A percentile compares a stretch with the other conserved stretches of the same genome.
Evolutionary conservation across 2,113 vertebrate species (phyloP).

Genomic region (Microtus oregoni): DNA sequence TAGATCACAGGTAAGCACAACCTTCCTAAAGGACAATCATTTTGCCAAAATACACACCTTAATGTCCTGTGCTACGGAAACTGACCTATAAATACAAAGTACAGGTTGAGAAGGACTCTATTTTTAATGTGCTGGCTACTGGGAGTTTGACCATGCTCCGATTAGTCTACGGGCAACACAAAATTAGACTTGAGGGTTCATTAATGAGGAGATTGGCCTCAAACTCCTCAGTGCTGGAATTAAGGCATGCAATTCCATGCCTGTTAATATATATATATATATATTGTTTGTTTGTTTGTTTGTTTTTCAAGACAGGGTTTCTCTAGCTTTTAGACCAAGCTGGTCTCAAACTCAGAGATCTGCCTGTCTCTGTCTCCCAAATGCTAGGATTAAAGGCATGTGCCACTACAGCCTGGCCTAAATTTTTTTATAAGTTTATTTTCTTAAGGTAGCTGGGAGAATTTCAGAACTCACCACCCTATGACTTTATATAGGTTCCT

Average conservation of each 20-base stretch:
- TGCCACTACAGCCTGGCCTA: background rate
- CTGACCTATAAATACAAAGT: background rate
- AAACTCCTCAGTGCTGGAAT: background rate
- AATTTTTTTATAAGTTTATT: background rate
- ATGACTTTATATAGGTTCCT: background rate
- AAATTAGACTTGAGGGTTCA: background rate
- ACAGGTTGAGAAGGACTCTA: background rate
- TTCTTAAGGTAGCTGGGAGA: background rate
- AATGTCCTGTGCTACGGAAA: background rate
- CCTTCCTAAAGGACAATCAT: background rate
- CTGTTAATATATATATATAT: too few species aligned
- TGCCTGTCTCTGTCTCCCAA: too few species aligned
- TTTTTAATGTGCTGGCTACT: background rate
- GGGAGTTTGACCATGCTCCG: background rate
- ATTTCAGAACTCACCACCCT: background rate
- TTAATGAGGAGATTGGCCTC: background rate
- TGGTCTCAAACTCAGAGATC: background rate
- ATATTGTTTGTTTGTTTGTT: too few species aligned
- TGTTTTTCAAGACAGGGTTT: background rate
- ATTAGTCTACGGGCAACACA: background rate
- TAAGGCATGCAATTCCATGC: background rate
- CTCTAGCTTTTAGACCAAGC: background rate
- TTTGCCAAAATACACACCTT: slow-evolving; percentile 32
- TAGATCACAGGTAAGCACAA: background rate
- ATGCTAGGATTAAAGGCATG: background rate